These are phyloP conservation scores for Eupristina koningsbergeri DNA, from an alignment of 1,140 invertebrate genomes.

Conservation along the genomic window DNA sequence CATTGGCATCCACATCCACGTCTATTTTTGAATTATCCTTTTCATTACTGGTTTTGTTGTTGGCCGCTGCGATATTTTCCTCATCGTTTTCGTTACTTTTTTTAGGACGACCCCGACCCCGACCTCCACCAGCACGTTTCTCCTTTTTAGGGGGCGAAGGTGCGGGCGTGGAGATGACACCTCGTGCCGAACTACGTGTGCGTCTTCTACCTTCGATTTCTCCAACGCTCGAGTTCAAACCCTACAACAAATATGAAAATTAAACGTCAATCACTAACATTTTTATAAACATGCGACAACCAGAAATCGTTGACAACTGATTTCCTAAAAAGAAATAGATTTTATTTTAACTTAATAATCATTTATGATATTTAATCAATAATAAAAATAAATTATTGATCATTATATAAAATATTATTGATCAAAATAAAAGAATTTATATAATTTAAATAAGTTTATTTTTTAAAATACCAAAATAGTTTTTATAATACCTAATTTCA, in stretches of 20 bases:
- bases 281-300: not conserved
- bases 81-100: slow-evolving; percentile 64
- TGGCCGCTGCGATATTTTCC: slow-evolving; percentile 64
- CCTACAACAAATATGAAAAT: slow-evolving; percentile 54
- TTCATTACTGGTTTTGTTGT: slow-evolving; percentile 67
- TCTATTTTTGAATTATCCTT: slow-evolving; percentile 69
- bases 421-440: too few relatives aligned
- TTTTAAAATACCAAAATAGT: too few relatives aligned
- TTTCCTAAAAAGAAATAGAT: too few relatives aligned
- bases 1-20: slow-evolving; percentile 65
- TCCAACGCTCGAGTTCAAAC: slow-evolving; percentile 64
- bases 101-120: slow-evolving; percentile 70
- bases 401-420: too few relatives aligned
- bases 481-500: not conserved
- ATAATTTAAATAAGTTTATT: too few relatives aligned
- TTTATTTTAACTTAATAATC: too few relatives aligned
- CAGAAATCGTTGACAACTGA: not conserved
- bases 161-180: slow-evolving; percentile 63
- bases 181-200: slow-evolving; percentile 72
- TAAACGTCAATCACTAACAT: not conserved
- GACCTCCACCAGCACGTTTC: slow-evolving; percentile 67
- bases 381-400: too few relatives aligned
- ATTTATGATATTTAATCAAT: too few relatives aligned
- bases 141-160: slow-evolving; percentile 72
- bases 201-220: slow-evolving; percentile 72